These are phyloP conservation scores for Phortica magna DNA, from an alignment of 2,888 invertebrate species.

Conservation along the genomic window DNA sequence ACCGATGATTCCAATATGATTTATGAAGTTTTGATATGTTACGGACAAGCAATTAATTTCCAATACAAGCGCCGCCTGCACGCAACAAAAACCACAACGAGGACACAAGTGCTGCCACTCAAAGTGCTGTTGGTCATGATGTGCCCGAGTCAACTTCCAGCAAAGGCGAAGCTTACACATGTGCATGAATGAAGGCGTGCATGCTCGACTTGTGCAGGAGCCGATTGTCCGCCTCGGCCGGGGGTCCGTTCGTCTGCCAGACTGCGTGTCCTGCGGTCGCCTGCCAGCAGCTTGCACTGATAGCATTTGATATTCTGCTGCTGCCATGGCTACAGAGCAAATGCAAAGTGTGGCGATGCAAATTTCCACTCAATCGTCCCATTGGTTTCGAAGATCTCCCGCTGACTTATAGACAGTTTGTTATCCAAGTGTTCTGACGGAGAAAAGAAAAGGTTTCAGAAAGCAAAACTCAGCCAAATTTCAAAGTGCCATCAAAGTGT, in stretches of 20 bases:
- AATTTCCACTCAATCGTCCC: too few relatives aligned
- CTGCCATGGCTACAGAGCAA: too few relatives aligned
- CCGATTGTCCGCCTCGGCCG: not conserved
- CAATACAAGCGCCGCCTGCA: not conserved
- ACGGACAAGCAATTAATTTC: slow-evolving; percentile 25
- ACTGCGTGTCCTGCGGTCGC: not conserved
- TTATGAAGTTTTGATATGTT: slow-evolving; percentile 26
- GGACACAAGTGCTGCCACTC: not conserved
- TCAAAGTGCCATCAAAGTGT: too few relatives aligned
- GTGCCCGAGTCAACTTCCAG: not conserved
- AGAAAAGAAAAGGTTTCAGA: too few relatives aligned
- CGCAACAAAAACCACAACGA: not conserved
- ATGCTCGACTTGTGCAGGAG: not conserved
- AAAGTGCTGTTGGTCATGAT: not conserved
- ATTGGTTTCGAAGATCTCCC: too few relatives aligned
- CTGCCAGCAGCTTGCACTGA: not conserved
- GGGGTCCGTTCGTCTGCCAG: not conserved
- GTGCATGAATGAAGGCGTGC: not conserved
- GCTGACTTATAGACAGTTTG: too few relatives aligned
- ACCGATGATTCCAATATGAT: slow-evolving; percentile 13
- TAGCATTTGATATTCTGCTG: not conserved
- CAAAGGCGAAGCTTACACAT: not conserved
- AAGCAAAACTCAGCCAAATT: too few relatives aligned
- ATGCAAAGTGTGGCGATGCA: too few relatives aligned
- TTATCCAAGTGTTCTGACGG: too few relatives aligned